These are phyloP conservation scores for Philhelius pedissequus DNA, from an alignment of 2,888 invertebrate species.

Conservation along the genomic window DNA sequence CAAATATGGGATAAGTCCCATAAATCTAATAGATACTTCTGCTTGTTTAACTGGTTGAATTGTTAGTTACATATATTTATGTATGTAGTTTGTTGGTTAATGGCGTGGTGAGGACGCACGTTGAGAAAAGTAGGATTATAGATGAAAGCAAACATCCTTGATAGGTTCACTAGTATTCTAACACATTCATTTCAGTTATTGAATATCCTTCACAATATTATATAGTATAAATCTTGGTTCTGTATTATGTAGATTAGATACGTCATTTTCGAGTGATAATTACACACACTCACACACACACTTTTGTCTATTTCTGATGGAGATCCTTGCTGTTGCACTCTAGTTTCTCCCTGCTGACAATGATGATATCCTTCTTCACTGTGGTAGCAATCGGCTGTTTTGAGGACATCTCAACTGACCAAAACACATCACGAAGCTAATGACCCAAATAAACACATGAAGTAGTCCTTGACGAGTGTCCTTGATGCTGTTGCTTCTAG, in stretches of 20 bases:
- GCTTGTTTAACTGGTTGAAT: constrained; percentile 66
- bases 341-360: constrained; percentile 41
- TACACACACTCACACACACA: constrained; percentile 49
- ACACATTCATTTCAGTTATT: constrained; percentile 5
- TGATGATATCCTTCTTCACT: constrained; percentile 1
- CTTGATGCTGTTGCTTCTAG: constrained; percentile 39
- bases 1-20: constrained; percentile 63
- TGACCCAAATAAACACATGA: constrained; percentile 73
- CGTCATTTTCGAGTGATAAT: constrained; percentile 42
- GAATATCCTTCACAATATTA: constrained; percentile 30
- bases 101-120: neutral
- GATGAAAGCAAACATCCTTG: constrained; percentile 2
- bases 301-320: neutral
- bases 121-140: too few relatives aligned
- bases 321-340: constrained; percentile 14
- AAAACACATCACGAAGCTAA: constrained; percentile 72
- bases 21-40: constrained; percentile 66
- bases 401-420: constrained; percentile 69
- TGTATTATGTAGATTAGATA: neutral
- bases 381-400: constrained; percentile 60
- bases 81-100: constrained; percentile 27
- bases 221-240: neutral
- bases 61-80: too few relatives aligned
- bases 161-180: constrained; percentile 11
- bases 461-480: constrained; percentile 26